A percentile compares a stretch with the other conserved stretches of the same genome.
Evolutionary conservation across 2,113 vertebrate genomes (phyloP).

Genomic region (Rousettus leschenaultii): DNA sequence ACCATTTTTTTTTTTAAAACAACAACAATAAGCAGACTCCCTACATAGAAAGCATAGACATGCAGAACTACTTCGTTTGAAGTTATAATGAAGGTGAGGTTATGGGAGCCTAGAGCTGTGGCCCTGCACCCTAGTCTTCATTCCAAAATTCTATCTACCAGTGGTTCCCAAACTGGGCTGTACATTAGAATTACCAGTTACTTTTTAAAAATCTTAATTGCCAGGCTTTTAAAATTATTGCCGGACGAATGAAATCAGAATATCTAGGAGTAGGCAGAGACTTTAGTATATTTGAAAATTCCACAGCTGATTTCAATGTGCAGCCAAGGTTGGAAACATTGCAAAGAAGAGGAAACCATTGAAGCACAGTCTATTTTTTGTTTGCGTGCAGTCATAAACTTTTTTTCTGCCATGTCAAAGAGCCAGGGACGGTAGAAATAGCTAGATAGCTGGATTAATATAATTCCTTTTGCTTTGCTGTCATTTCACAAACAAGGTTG

Average conservation of each 20-base stretch:
- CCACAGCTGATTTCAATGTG: not conserved
- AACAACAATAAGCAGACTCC: not conserved
- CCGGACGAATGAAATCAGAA: not conserved
- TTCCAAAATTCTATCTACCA: not conserved
- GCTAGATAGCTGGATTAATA: not conserved
- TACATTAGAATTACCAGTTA: not conserved
- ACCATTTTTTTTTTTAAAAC: not conserved
- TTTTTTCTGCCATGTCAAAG: not conserved
- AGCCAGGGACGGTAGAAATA: not conserved
- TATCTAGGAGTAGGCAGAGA: not conserved
- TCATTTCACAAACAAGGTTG: conserved; percentile 26
- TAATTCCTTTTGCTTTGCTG: conserved; percentile 47
- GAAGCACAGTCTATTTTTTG: not conserved
- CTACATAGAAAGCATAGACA: not conserved
- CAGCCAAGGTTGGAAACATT: not conserved
- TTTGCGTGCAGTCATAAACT: not conserved
- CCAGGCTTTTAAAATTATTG: not conserved
- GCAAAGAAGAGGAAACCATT: not conserved
- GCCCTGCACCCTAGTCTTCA: not conserved
- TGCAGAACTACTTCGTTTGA: not conserved
- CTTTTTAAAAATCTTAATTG: not conserved
- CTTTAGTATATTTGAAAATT: not conserved
- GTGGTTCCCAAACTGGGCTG: not conserved
- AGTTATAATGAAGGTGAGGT: not conserved
- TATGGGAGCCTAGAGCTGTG: not conserved